These are phyloP conservation scores for Microplitis demolitor DNA, from an alignment of 1,140 invertebrate genomes.

Conservation along the genomic window DNA sequence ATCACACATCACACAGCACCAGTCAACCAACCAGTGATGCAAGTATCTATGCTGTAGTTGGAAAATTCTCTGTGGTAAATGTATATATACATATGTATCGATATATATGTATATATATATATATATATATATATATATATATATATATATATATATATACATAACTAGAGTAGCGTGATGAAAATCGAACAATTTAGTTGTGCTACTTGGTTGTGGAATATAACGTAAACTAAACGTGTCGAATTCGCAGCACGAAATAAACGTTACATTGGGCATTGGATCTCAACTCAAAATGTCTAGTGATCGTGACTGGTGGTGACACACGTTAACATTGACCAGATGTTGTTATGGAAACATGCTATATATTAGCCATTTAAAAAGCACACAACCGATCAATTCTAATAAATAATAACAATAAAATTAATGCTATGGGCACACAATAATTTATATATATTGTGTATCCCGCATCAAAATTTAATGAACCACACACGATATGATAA, in stretches of 20 bases:
- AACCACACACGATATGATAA: constrained; percentile 32
- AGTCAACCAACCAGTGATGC: too few relatives aligned
- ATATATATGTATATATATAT: neutral
- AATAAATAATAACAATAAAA: too few relatives aligned
- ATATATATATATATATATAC: neutral
- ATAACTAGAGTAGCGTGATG: constrained; percentile 9
- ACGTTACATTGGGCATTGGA: neutral
- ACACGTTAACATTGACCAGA: neutral
- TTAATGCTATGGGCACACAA: neutral
- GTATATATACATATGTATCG: neutral
- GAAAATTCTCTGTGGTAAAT: too few relatives aligned
- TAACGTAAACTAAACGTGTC: constrained; percentile 7
- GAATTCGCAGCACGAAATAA: constrained; percentile 27
- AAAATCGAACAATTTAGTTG: constrained; percentile 25
- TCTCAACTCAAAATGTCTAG: too few relatives aligned
- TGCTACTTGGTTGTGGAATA: neutral
- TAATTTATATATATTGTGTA: constrained; percentile 35
- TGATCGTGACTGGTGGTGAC: constrained; percentile 18
- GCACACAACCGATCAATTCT: too few relatives aligned
- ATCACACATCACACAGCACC: neutral
- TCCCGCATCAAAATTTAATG: constrained; percentile 42
- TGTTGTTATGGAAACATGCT: too few relatives aligned
- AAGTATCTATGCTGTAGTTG: too few relatives aligned
- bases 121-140: neutral
- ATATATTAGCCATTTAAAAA: too few relatives aligned